Evolutionary conservation across 2,797 vertebrate species (phyloP), one percentile per base, ranked within the genome.

Genomic region (Galago senegalensis): DNA sequence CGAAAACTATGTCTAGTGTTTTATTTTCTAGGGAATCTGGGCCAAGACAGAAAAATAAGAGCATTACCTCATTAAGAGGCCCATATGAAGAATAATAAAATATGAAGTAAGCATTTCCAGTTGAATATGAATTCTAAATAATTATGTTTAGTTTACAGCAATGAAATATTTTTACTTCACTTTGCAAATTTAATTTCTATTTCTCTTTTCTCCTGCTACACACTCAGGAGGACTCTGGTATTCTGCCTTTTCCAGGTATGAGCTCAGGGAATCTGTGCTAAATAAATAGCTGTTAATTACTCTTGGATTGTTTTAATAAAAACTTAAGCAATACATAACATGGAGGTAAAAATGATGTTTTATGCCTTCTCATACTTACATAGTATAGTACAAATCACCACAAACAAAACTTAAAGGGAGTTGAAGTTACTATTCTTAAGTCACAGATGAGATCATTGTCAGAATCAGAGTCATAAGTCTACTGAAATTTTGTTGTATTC

Each of bases 271-370:
- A 70, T 81, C 27, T 87, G 27, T 49, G 21, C 31, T 85, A 60
- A 83, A 58, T 75, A 95, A 95, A 90, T 83, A 73, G 13, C 49
- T 93, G 8, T 93, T 89, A 69, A 95, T 89, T 85, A 91, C 61
- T 40, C 60, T 82, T 81, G 73, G 65, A 34, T 89, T 89, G 65
- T 87, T 94, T 96, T 46, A 72, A 89, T 72, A 69, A 89, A 89
- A 94, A 86, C 37, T 40, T 92, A 73, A 76, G 43, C 60, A 87
- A 43, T 60, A 58, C 11, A 34, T 76, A 76, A 76, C 65, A 65
- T 80, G 40, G 56, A 83, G 56, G 58, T 63, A 58, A 96, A 83
- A 69, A 18, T 80, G 61, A 87, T 58, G 90, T 94, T 94, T 92
- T 90, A 70, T 34, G 29, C 90, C 23, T 76, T 56, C 27, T 90